phyloP scores from a whole-genome alignment of 1,140 invertebrate species.

The Drosophila parvula region DNA sequence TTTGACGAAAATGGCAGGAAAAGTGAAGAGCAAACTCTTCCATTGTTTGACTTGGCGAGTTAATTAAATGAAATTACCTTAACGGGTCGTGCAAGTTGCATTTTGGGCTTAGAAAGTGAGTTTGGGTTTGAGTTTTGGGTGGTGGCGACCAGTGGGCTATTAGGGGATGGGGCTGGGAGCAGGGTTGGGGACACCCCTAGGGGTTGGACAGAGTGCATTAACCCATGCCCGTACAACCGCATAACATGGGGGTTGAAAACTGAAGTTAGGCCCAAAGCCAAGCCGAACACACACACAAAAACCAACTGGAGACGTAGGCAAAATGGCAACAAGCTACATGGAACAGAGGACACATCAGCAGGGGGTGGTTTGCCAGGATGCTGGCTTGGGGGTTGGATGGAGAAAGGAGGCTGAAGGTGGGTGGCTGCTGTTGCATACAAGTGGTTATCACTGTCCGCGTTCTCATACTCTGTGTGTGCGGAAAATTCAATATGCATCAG shows the following conservation, averaged over 20 bases:
- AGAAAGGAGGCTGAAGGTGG: conserved; percentile 10
- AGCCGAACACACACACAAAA: conserved; percentile 8
- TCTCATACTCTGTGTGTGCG: background rate
- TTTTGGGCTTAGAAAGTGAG: background rate
- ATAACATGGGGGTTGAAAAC: conserved; percentile 65
- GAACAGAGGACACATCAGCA: conserved; percentile 29
- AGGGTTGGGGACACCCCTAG: conserved; percentile 18
- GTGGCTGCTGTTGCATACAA: conserved; percentile 62
- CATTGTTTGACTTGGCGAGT: conserved; percentile 51
- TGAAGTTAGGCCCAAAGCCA: conserved; percentile 24
- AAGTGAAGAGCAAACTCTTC: conserved; percentile 15
- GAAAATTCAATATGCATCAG: conserved; percentile 68
- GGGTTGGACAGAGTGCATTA: conserved; percentile 86
- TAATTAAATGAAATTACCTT: conserved; percentile 75
- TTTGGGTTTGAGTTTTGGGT: conserved; percentile 6
- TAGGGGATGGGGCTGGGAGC: conserved; percentile 4
- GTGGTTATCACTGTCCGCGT: conserved; percentile 70
- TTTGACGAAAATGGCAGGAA: background rate
- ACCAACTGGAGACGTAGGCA: conserved; percentile 23
- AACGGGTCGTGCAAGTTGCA: conserved; percentile 41
- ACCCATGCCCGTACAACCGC: conserved; percentile 59
- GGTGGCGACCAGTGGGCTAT: conserved; percentile 8
- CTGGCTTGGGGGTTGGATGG: conserved; percentile 39
- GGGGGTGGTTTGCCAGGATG: conserved; percentile 29
- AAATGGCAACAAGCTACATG: conserved; percentile 19